These are phyloP conservation scores for Erebia palarica DNA, from an alignment of 2,888 invertebrate genomes.

Conservation along the genomic window DNA sequence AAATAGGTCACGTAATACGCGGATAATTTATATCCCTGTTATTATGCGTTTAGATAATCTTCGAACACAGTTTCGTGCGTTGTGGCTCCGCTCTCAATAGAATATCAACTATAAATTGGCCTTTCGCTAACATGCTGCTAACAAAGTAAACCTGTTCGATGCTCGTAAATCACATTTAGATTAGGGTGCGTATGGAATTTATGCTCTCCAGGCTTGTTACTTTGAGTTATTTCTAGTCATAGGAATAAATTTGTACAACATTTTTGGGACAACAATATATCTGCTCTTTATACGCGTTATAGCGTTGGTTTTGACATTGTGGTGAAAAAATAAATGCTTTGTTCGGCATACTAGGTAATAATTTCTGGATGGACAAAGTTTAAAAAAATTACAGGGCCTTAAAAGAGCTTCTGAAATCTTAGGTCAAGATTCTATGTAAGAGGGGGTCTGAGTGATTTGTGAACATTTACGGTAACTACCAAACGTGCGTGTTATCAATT, in stretches of 20 bases:
- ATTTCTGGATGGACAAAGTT: too few species aligned
- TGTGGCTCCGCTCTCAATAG: constrained; percentile 21
- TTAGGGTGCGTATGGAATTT: constrained; percentile 32
- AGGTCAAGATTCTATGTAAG: too few species aligned
- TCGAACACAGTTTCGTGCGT: constrained; percentile 13
- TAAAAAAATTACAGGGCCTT: too few species aligned
- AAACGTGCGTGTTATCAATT: too few species aligned
- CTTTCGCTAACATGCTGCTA: constrained; percentile 25
- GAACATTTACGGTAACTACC: too few species aligned
- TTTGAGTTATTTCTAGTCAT: constrained; percentile 9
- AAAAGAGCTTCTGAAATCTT: too few species aligned
- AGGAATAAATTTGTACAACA: background rate
- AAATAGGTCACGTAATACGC: constrained; percentile 23
- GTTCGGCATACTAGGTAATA: too few species aligned
- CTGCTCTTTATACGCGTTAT: background rate
- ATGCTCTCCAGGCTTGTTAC: constrained; percentile 18
- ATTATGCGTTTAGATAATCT: constrained; percentile 30
- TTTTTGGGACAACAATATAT: background rate
- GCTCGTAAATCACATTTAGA: constrained; percentile 27
- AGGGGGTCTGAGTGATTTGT: too few species aligned
- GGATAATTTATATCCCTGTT: constrained; percentile 20
- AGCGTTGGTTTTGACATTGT: background rate
- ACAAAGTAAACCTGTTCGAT: constrained; percentile 30
- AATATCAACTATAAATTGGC: constrained; percentile 29
- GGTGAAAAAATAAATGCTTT: too few species aligned